Evolutionary conservation across 2,113 vertebrate species (phyloP).

Genomic region (Zosterops lateralis): DNA sequence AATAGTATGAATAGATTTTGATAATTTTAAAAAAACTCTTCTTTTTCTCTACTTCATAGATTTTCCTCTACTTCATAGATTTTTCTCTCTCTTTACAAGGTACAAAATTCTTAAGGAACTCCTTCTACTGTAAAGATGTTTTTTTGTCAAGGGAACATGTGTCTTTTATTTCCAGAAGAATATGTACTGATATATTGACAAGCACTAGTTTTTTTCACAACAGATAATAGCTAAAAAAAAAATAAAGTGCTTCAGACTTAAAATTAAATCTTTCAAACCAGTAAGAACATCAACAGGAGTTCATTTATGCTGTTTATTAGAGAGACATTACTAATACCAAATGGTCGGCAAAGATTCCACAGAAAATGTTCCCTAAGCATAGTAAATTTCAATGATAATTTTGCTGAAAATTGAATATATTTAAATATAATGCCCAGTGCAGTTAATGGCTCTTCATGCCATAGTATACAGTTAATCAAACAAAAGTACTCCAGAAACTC

Average conservation of each 20-base stretch:
- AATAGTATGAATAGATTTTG: neutral
- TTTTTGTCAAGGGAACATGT: neutral
- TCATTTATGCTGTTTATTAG: neutral
- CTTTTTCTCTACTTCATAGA: neutral
- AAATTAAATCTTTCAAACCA: neutral
- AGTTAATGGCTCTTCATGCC: neutral
- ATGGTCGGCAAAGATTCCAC: neutral
- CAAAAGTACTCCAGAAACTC: neutral
- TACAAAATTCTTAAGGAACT: neutral
- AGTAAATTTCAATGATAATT: neutral
- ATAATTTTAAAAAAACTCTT: accelerated
- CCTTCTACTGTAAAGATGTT: neutral
- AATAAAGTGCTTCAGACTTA: neutral
- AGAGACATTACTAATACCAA: neutral
- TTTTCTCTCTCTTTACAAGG: neutral
- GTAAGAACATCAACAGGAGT: neutral
- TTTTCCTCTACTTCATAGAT: neutral
- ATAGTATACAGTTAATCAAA: neutral
- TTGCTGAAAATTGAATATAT: neutral
- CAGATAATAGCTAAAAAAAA: neutral
- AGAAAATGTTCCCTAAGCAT: neutral
- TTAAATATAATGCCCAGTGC: neutral
- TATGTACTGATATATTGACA: neutral
- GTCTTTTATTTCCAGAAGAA: neutral
- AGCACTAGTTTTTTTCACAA: neutral